These are phyloP conservation scores for Bubo blakistoni DNA, from an alignment of 2,113 vertebrate genomes.

Conservation along the genomic window DNA sequence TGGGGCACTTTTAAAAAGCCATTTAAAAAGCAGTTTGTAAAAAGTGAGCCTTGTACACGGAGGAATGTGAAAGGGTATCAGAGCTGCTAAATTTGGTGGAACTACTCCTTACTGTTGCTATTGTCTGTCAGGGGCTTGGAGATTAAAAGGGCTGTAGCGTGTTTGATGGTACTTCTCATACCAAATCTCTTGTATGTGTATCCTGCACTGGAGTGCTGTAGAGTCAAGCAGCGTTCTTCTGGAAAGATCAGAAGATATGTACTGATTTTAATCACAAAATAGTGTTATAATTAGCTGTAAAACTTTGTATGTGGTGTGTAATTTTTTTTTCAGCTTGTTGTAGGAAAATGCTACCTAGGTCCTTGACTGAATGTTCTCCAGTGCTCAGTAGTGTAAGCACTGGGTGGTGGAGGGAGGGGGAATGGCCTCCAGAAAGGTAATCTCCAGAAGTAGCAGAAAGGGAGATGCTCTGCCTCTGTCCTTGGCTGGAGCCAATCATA, in stretches of 20 bases:
- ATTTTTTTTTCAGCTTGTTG: background rate
- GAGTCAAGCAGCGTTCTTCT: background rate
- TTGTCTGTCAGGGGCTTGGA: background rate
- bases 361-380: background rate
- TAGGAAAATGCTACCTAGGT: background rate
- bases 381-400: background rate
- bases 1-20: background rate
- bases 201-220: background rate
- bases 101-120: background rate
- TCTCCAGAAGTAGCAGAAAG: background rate
- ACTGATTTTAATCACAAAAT: background rate
- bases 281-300: background rate
- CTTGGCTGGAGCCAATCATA: background rate
- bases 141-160: background rate
- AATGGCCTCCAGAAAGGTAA: background rate
- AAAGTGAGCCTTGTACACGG: background rate
- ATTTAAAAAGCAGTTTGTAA: conserved; percentile 17
- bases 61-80: conserved; percentile 7
- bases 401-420: background rate
- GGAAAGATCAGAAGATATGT: background rate
- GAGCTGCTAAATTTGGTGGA: background rate
- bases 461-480: background rate
- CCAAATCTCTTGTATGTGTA: background rate
- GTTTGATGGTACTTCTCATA: background rate
- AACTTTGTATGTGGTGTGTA: background rate